Base-by-base conservation (phyloP, 53 echinoderm and acorn worm species). In the Arbacia lixula region DNA sequence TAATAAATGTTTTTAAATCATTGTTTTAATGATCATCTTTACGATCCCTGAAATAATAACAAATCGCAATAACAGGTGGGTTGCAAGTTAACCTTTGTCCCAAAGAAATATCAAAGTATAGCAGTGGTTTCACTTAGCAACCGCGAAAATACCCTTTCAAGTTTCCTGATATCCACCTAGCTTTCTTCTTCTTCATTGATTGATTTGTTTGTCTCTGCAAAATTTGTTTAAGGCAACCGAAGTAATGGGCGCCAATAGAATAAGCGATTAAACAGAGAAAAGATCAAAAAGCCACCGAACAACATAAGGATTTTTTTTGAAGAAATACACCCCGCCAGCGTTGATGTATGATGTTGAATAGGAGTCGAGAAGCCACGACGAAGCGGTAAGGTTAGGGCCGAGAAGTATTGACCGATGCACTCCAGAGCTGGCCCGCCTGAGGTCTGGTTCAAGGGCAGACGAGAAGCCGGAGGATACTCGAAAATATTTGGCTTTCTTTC, bases 331-430 rank as follows among this genome's bases (percentile, higher is more conserved):
- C 41, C 12, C 53, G 46, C 14, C 14, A 46, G 8, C 34, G 34
- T 43, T 74, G 74, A 74, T 74, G 74, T 51, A 74, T 35, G 51
- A 32, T 31, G 51, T 53, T 74, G 74, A 52, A 74, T 74, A 74
- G 53, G 53, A 74, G 27, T 74, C 49, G 74, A 46, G 46, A 32
- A 32, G 53, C 33, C 28, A 74, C 33, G 49, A 74, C 29, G 53
- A 43, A 3, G 20, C 21, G 28, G 29, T 33, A 74, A 74, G 74
- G 74, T 74, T 74, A 74, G 52, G 52, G 3, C 11, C 50, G 53
- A 74, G 0, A 2, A 21, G 3, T 74, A 35, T 74, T 53, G 50
- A 11, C n/a, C 1, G 74, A 52, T 33, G 11, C 74, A 14, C 74
- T 74, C 35, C 9, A 74, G 6, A 12, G 14, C 0, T 33, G 31